Conservation (phyloP, 1,140 invertebrate species). For the Orchesella cincta region DNA sequence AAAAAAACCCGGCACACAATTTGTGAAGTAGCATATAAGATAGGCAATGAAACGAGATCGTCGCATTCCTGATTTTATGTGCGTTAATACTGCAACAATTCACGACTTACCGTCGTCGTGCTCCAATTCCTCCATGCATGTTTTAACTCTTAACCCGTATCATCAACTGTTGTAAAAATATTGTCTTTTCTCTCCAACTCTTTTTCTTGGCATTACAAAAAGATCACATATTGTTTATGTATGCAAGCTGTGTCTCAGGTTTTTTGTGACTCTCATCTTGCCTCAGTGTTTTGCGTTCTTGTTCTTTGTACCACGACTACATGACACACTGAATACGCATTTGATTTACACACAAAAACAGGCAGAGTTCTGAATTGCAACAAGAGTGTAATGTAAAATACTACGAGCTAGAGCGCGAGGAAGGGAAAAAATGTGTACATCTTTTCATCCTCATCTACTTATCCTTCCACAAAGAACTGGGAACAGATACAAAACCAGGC, state of each 20-base stretch:
- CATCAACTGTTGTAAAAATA: background rate
- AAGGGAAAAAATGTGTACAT: background rate
- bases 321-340: too few relatives aligned
- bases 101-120: background rate
- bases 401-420: background rate
- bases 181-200: background rate
- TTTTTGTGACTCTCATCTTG: too few relatives aligned
- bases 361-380: too few relatives aligned
- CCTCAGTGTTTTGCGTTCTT: too few relatives aligned
- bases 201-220: too few relatives aligned
- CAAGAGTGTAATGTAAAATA: too few relatives aligned
- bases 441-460: background rate
- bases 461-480: background rate
- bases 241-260: too few relatives aligned
- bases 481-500: background rate
- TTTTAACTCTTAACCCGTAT: background rate
- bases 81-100: background rate
- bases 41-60: background rate
- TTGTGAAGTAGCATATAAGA: background rate
- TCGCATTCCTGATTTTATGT: background rate
- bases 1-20: background rate
- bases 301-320: too few relatives aligned
- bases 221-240: too few relatives aligned
- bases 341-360: too few relatives aligned
- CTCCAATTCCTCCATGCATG: background rate